Base-by-base conservation (phyloP, 2,888 invertebrate genomes). In the Sinelater perroti region DNA sequence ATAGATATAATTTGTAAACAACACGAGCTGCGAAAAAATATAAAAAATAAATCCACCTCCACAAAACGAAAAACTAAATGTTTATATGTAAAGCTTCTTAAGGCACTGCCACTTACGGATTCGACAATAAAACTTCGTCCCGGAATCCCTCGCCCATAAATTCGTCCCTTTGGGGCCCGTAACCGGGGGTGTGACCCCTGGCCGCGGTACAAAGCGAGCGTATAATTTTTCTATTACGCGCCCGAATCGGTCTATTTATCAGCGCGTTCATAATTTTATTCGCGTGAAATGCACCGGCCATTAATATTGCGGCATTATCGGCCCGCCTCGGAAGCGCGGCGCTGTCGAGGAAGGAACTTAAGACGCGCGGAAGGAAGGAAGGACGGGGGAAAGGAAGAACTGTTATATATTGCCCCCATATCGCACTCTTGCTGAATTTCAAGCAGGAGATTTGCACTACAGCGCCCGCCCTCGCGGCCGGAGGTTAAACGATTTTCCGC, bases 291-390 rank as follows among this genome's bases (percentile, higher is more conserved):
- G 47, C 56, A 62, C 51, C 49, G 46, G 54, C 61, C 69, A 69
- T 69, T 69, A 69, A 69, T 69, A 65, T 61, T 67, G 65, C 56
- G 67, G 69, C 59, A 68, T 69, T 69, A 69, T 62, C 56, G 51
- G 33, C 16, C 54, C 46, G 53, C 52, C 51, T 40, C 57, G 61
- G 57, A 61, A 57, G 55, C 40, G 47, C 54, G 13, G 42, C 50
- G 50, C 44, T 61, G 61, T 61, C 53, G 28, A 57, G 61, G 61
- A 61, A 61, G 61, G 57, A 61, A 61, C 50, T 61, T 53, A 52
- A 50, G 49, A 54, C 44, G 53, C 44, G 53, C 55, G 46, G 31
- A 36, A 57, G 61, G 57, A 57, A 57, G 52, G 46, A 60, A 53
- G 44, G 49, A 53, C 54, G 46, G 57, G 33, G 60, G 53, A 53